Evolutionary conservation across 2,797 vertebrate genomes (phyloP).

Genomic region (Capromys pilorides): DNA sequence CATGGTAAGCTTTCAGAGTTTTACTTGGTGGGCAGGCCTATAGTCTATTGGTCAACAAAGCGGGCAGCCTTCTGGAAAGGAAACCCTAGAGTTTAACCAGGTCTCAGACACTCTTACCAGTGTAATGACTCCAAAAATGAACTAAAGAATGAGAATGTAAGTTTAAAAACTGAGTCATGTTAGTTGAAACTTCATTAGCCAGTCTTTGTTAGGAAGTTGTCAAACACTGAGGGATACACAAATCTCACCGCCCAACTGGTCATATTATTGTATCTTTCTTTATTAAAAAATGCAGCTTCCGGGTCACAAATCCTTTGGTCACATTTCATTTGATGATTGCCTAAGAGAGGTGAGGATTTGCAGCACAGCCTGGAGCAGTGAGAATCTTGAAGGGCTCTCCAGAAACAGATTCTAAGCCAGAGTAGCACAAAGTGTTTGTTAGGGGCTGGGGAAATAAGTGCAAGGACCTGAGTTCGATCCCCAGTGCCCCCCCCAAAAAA

Average conservation of each 20-base stretch:
- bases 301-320: neutral
- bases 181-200: neutral
- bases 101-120: conserved; percentile 6
- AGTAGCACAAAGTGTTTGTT: neutral
- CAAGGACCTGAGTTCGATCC: too few relatives aligned
- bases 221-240: neutral
- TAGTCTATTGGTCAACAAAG: neutral
- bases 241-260: neutral
- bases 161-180: conserved; percentile 35
- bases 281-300: neutral
- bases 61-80: neutral
- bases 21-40: neutral
- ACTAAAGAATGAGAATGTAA: conserved; percentile 6
- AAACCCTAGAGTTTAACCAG: conserved; percentile 5
- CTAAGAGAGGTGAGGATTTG: neutral
- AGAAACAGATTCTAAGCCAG: neutral
- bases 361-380: neutral
- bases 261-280: neutral
- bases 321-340: neutral
- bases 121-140: neutral
- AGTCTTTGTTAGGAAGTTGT: neutral
- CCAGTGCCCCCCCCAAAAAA: too few relatives aligned
- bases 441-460: too few relatives aligned
- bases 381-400: neutral
- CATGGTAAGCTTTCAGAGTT: neutral